Evolutionary conservation across 2,888 invertebrate species (phyloP).

Genomic region (Pemphredon lugubris): DNA sequence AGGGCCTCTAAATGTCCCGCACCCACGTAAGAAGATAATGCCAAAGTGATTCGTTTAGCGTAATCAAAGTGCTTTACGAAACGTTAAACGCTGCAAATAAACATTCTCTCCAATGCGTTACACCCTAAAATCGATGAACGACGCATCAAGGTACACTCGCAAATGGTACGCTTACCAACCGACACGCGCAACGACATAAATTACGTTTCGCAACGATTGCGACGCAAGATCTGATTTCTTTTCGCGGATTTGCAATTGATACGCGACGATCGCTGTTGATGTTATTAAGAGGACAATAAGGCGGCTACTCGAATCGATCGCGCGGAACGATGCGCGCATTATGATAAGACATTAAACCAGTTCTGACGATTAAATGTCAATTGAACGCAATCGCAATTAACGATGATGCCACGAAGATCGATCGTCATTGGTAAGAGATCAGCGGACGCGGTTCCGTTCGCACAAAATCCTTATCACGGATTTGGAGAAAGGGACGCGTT

Average conservation of each 20-base stretch:
- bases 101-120: too few species aligned
- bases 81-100: too few species aligned
- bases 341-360: neutral
- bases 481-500: too few species aligned
- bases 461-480: too few species aligned
- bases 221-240: neutral
- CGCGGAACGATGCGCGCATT: neutral
- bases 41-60: too few species aligned
- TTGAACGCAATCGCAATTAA: constrained; percentile 8
- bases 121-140: too few species aligned
- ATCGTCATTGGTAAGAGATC: neutral
- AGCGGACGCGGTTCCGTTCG: neutral
- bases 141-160: too few species aligned
- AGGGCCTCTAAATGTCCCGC: too few species aligned
- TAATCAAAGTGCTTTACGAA: too few species aligned
- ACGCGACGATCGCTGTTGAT: neutral
- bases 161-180: neutral
- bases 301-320: neutral
- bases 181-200: constrained; percentile 1
- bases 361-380: constrained; percentile 5
- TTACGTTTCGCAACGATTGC: constrained; percentile 2
- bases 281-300: neutral
- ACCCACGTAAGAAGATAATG: too few species aligned
- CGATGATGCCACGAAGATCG: neutral
- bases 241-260: constrained; percentile 8